Conservation (phyloP, 2,888 invertebrate genomes). For the Incurvaria masculella region DNA sequence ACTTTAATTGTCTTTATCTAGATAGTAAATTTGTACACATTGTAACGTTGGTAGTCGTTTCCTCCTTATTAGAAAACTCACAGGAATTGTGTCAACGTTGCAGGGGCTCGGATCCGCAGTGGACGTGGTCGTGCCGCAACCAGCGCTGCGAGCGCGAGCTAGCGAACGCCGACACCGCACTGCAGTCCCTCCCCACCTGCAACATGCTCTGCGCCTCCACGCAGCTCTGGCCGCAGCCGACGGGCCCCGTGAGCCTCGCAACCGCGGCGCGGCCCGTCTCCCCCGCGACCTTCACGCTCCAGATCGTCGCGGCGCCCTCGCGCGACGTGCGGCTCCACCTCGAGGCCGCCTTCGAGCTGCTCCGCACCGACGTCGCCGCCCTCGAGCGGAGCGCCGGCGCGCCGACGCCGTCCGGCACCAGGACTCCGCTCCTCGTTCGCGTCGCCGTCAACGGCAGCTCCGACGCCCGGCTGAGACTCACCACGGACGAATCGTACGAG, state of each 20-base stretch:
- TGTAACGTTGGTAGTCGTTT: no score
- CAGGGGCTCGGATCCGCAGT: slow-evolving; percentile 57
- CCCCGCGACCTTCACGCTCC: slow-evolving; percentile 48
- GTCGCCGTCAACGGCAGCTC: slow-evolving; percentile 52
- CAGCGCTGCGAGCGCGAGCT: slow-evolving; percentile 64
- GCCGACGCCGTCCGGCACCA: slow-evolving; percentile 31
- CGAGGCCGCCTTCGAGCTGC: slow-evolving; percentile 46
- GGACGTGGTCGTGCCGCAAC: slow-evolving; percentile 74
- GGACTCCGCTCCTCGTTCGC: slow-evolving; percentile 40
- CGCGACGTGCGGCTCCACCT: slow-evolving; percentile 37
- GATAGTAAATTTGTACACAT: no score
- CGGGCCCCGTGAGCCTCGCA: slow-evolving; percentile 65
- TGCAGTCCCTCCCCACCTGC: slow-evolving; percentile 68
- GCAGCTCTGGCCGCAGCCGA: slow-evolving; percentile 80
- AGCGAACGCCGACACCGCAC: slow-evolving; percentile 34
- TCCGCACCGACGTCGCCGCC: slow-evolving; percentile 47
- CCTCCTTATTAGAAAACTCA: no score
- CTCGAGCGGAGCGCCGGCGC: slow-evolving; percentile 44
- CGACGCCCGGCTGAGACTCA: slow-evolving; percentile 58
- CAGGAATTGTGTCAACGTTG: slow-evolving; percentile 19
- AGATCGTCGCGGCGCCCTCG: slow-evolving; percentile 36
- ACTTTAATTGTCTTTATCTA: no score
- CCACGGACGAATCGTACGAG: slow-evolving; percentile 73
- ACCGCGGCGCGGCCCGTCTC: slow-evolving; percentile 60
- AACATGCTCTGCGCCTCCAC: slow-evolving; percentile 74